Evolutionary conservation across 1,140 invertebrate species (phyloP).

Genomic region (Agraylea sexmaculata): DNA sequence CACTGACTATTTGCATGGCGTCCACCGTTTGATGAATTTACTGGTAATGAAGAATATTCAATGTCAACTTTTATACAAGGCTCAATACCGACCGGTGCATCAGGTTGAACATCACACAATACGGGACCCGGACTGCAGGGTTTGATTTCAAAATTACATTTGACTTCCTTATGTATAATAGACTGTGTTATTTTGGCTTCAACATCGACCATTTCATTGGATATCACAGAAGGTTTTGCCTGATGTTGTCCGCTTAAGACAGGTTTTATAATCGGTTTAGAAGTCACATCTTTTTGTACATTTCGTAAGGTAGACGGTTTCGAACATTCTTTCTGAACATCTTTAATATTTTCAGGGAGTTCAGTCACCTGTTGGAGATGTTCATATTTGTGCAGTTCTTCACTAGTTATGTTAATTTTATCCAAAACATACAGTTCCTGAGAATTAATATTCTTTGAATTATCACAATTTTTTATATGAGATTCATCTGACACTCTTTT

Average conservation of each 20-base stretch:
- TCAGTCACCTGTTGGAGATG: constrained; percentile 40
- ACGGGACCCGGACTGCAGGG: constrained; percentile 39
- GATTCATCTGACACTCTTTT: constrained; percentile 18
- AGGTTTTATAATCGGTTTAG: constrained; percentile 18
- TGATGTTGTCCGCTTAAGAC: constrained; percentile 18
- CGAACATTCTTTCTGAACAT: constrained; percentile 4
- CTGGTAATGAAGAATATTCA: no score
- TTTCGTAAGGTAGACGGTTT: constrained; percentile 5
- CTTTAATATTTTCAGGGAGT: constrained; percentile 35
- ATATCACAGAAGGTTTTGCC: background rate
- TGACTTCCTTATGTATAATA: constrained; percentile 40
- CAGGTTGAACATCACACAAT: no score
- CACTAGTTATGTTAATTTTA: constrained; percentile 33
- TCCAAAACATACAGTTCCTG: constrained; percentile 38
- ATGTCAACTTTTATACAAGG: no score
- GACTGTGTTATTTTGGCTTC: constrained; percentile 42
- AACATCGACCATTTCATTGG: constrained; percentile 29
- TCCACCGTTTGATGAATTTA: no score
- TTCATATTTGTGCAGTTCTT: constrained; percentile 37
- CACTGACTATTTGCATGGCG: no score
- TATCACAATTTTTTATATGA: no score
- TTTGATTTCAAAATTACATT: constrained; percentile 42
- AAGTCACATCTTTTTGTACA: background rate
- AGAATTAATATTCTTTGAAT: no score
- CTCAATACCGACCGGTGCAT: no score